Conservation (phyloP, 2,888 invertebrate genomes). For the Acrobasis suavella region DNA sequence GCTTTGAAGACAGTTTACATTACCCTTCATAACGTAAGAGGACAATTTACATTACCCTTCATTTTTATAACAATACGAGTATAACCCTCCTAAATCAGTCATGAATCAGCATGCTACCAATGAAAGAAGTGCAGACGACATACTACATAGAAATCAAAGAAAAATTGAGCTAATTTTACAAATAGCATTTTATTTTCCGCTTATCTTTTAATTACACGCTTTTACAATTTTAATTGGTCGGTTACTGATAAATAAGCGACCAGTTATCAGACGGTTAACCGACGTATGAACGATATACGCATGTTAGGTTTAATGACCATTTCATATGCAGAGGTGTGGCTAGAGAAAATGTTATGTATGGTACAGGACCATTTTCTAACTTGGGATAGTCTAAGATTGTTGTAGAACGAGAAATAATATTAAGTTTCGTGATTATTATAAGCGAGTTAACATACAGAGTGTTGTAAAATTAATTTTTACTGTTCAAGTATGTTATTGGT, state of each 20-base stretch:
- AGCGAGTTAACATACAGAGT: neutral
- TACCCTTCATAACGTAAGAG: too few species aligned
- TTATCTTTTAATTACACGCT: slow-evolving; percentile 1
- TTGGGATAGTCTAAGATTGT: slow-evolving; percentile 6
- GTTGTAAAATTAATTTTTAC: too few species aligned
- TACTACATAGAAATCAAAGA: too few species aligned
- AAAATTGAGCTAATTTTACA: neutral
- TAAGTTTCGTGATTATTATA: neutral
- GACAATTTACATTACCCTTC: too few species aligned
- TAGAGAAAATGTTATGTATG: slow-evolving; percentile 21
- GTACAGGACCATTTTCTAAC: slow-evolving; percentile 10
- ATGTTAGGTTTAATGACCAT: slow-evolving; percentile 21
- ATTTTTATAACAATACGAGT: too few species aligned
- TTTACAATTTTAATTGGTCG: slow-evolving; percentile 3
- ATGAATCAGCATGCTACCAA: too few species aligned
- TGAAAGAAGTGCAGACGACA: too few species aligned
- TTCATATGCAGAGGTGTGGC: slow-evolving; percentile 22
- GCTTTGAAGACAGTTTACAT: too few species aligned
- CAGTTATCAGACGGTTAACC: slow-evolving; percentile 1
- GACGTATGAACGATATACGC: slow-evolving; percentile 20
- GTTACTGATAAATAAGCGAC: slow-evolving; percentile 8
- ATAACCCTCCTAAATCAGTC: too few species aligned
- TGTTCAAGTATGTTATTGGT: too few species aligned
- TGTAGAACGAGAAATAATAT: neutral
- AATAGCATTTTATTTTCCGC: neutral